Conservation (phyloP, 2,113 vertebrate species). For the Mormyrus lacerda region DNA sequence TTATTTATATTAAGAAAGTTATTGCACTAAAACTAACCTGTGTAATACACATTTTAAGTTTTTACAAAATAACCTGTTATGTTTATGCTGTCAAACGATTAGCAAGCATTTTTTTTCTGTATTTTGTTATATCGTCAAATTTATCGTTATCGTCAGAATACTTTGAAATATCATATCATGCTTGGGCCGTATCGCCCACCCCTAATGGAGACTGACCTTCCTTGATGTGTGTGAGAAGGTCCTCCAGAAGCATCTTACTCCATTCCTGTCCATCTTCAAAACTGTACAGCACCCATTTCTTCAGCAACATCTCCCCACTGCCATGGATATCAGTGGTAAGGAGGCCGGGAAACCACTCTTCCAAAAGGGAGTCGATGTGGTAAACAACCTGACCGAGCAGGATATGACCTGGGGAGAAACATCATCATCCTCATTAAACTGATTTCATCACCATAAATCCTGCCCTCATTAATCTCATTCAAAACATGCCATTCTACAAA, state of each 20-base stretch:
- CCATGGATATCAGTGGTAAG: constrained; percentile 85
- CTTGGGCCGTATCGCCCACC: no score
- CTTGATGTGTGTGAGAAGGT: constrained; percentile 73
- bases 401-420: constrained; percentile 66
- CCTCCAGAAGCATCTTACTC: constrained; percentile 79
- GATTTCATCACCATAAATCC: neutral
- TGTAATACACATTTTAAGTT: no score
- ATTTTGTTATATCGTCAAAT: no score
- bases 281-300: constrained; percentile 91
- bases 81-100: no score
- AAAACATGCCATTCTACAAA: neutral
- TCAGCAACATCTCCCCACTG: constrained; percentile 82
- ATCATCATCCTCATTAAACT: neutral
- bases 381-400: constrained; percentile 92
- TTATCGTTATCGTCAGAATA: no score
- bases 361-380: constrained; percentile 91
- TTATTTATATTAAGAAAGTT: no score
- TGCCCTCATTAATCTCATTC: neutral
- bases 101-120: no score
- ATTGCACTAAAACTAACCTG: no score
- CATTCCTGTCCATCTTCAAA: constrained; percentile 78
- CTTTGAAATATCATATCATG: no score
- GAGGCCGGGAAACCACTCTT: constrained; percentile 93
- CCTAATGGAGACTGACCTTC: constrained; percentile 55
- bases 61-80: no score